A percentile compares a stretch with the other conserved stretches of the same genome.
These are phyloP conservation scores for Spheniscus mendiculus DNA, from an alignment of 2,113 vertebrate genomes.

Conservation along the genomic window DNA sequence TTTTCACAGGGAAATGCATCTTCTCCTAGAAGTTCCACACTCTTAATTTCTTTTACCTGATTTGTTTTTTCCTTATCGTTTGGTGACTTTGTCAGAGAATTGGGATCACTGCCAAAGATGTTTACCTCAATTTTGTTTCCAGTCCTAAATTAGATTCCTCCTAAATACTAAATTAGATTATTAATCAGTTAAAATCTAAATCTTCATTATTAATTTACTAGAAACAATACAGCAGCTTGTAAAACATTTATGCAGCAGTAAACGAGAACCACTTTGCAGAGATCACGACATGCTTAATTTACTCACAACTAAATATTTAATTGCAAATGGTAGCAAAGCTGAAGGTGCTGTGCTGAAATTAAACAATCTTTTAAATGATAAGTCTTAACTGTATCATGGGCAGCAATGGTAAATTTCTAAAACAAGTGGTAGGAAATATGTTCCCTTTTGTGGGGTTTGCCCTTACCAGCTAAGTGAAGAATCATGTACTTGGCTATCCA, in stretches of 20 bases:
- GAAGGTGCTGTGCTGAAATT: slow-evolving; percentile 63
- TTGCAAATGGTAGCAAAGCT: slow-evolving; percentile 53
- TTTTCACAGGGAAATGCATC: background rate
- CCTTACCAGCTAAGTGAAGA: background rate
- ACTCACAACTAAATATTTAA: slow-evolving; percentile 77
- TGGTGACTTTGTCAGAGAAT: slow-evolving; percentile 7
- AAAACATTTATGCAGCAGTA: slow-evolving; percentile 80
- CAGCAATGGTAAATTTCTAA: background rate
- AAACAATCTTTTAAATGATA: slow-evolving; percentile 30
- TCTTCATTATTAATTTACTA: slow-evolving; percentile 80
- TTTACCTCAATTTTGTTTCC: slow-evolving; percentile 52
- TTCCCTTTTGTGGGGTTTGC: background rate
- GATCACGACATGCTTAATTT: slow-evolving; percentile 71
- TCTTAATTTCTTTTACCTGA: background rate
- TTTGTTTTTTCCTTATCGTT: background rate
- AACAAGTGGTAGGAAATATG: background rate
- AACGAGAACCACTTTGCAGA: slow-evolving; percentile 66
- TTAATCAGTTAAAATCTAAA: slow-evolving; percentile 79
- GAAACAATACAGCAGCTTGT: slow-evolving; percentile 72
- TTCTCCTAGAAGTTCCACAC: background rate
- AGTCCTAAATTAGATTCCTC: slow-evolving; percentile 62
- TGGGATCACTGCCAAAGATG: slow-evolving; percentile 42
- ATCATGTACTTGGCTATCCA: background rate
- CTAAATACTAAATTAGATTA: slow-evolving; percentile 66
- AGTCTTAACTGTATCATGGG: background rate